Percentiles rank a stretch among this genome's conserved stretches.
Evolutionary conservation across 1,140 invertebrate genomes (phyloP).

Genomic region (Phenacoccus solenopsis): DNA sequence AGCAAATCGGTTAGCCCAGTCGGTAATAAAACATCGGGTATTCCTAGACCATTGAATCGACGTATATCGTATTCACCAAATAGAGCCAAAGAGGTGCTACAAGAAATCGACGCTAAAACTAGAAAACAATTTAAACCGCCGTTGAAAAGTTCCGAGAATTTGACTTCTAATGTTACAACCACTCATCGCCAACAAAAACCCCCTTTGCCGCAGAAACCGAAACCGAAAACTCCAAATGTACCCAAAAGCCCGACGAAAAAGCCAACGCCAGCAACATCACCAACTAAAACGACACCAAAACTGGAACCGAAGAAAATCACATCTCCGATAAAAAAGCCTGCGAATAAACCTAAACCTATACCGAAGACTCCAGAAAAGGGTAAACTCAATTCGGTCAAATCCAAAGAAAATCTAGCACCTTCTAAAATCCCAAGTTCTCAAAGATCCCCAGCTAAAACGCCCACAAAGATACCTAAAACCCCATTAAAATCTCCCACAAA

Average conservation of each 20-base stretch:
- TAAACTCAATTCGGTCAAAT: background rate
- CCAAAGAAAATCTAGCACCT: background rate
- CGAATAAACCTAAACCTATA: background rate
- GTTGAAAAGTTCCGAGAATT: constrained; percentile 6
- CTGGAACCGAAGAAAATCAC: background rate
- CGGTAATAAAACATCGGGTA: background rate
- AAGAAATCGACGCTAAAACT: background rate
- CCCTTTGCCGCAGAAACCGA: background rate
- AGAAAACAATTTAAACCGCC: background rate
- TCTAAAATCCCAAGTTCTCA: background rate
- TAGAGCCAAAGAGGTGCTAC: background rate
- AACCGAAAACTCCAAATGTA: background rate
- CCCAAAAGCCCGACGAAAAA: background rate
- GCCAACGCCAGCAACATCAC: background rate
- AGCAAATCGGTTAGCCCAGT: constrained; percentile 5
- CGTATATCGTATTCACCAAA: constrained; percentile 3
- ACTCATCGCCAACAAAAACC: background rate
- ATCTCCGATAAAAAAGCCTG: background rate
- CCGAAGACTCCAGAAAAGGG: background rate
- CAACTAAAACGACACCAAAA: background rate
- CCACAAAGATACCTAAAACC: background rate
- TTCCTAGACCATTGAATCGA: background rate
- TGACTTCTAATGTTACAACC: background rate
- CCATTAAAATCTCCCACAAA: background rate
- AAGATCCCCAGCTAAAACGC: background rate